Evolutionary conservation across 1,140 invertebrate species (phyloP), one percentile per base, ranked within the genome.

Genomic region (Ctenoplectra terminalis): DNA sequence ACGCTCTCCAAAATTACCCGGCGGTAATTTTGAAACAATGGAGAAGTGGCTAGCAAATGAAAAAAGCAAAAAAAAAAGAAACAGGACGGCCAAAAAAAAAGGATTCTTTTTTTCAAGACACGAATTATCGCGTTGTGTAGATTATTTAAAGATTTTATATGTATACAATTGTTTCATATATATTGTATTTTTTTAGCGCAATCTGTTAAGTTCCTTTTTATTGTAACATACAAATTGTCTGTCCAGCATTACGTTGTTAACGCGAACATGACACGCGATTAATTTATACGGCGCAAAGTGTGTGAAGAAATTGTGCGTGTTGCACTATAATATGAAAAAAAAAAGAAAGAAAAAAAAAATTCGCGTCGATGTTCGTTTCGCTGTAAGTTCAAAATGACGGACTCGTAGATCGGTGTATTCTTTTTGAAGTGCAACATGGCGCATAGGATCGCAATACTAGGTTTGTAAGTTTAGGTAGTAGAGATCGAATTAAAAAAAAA

Each of bases 161-260:
- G 77, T 92, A 90, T 90, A 91, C 89, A 91, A 85, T 88, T 90
- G 85, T 90, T 89, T 88, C 74, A 75, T 84, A 77, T 77, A 77
- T 61, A 90, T 91, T 90, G 76, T 92, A 90, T 91, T 92, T 92
- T 91, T 91, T 90, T 92, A 92, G 87, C 83, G 85, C 86, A 87
- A 90, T 90, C 75, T 83, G 61, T 91, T 91, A 88, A 87, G 87
- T 91, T 90, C 90, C 88, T 86, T 89, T 90, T 89, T 82, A 90
- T 90, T 91, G 87, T 89, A 88, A 82, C 78, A 89, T 91, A 92
- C 60, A 87, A 70, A 20, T 88, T 81, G 90, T 87, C 85, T 82
- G 67, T 90, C 83, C 54, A 61, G 60, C 61, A 60, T 91, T 90
- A 84, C 81, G 80, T 83, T 87, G 54, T 71, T 71, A 72, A 83